Evolutionary conservation across 2,888 invertebrate species (phyloP).

Genomic region (Thymelicus acteon): DNA sequence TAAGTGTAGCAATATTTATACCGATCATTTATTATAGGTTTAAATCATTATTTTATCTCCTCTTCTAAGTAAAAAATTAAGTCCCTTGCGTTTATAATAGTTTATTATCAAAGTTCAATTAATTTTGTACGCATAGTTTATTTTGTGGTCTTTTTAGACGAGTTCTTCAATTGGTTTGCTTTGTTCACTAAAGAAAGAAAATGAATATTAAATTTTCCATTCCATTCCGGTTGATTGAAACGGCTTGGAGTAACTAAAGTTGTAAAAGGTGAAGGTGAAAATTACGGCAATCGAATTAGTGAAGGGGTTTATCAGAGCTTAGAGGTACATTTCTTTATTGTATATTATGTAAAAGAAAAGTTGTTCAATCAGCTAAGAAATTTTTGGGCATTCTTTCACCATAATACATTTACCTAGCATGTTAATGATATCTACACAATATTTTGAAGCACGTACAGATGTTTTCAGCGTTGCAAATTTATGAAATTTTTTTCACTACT

Average conservation of each 20-base stretch:
- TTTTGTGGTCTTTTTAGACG: background rate
- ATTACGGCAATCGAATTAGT: background rate
- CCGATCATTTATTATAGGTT: no score
- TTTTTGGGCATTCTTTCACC: no score
- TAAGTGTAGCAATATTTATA: no score
- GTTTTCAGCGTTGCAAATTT: no score
- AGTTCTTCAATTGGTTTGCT: background rate
- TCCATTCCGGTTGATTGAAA: constrained; percentile 1
- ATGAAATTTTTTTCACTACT: no score
- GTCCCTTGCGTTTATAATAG: background rate
- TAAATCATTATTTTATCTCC: no score
- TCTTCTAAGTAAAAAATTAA: no score
- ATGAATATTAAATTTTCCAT: constrained; percentile 2
- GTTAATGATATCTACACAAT: no score
- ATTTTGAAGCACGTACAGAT: no score
- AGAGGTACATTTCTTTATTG: background rate
- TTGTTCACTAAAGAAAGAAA: constrained; percentile 5
- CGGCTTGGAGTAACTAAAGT: background rate
- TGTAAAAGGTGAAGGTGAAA: constrained; percentile 3
- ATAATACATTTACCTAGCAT: no score
- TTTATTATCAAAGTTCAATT: background rate
- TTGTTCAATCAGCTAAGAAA: no score
- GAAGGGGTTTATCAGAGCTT: background rate
- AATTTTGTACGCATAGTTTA: background rate
- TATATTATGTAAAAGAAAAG: background rate